phyloP scores from a whole-genome alignment of 2,888 invertebrate species.

The Melolontha melolontha region DNA sequence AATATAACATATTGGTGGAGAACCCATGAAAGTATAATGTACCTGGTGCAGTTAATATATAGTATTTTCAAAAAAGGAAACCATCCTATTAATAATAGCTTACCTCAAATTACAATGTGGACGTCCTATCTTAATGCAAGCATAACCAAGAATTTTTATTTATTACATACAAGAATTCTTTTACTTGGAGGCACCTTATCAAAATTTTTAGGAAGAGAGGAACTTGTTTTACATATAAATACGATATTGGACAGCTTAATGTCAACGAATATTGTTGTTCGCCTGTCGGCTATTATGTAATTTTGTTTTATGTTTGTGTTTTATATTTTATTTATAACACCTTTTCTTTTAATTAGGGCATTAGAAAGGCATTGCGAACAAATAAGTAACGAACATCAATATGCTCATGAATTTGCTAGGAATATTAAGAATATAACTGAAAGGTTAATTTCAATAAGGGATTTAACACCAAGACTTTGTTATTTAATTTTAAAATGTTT shows the following conservation, averaged over 20 bases:
- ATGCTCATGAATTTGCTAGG: conserved; percentile 34
- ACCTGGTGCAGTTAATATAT: conserved; percentile 32
- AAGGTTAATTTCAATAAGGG: conserved; percentile 36
- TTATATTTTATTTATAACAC: not conserved
- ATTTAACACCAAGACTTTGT: conserved; percentile 33
- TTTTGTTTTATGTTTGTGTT: not conserved
- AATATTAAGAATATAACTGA: conserved; percentile 41
- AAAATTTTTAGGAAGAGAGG: conserved; percentile 37
- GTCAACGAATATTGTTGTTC: conserved; percentile 31
- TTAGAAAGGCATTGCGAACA: conserved; percentile 36
- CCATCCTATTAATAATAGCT: conserved; percentile 25
- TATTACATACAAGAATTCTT: conserved; percentile 30
- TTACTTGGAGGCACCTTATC: conserved; percentile 41
- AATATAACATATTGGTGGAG: conserved; percentile 38
- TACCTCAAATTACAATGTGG: conserved; percentile 40
- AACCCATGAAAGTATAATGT: conserved; percentile 43
- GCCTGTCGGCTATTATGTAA: conserved; percentile 38
- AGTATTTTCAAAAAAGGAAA: conserved; percentile 31
- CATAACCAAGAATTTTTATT: conserved; percentile 21
- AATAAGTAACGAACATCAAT: conserved; percentile 33
- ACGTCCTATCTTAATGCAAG: conserved; percentile 34
- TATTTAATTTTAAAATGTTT: conserved; percentile 38
- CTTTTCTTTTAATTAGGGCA: conserved; percentile 17
- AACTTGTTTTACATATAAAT: conserved; percentile 36
- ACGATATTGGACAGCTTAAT: conserved; percentile 37